Evolutionary conservation across 2,888 invertebrate genomes (phyloP).

Genomic region (Hoplodrina ambigua): DNA sequence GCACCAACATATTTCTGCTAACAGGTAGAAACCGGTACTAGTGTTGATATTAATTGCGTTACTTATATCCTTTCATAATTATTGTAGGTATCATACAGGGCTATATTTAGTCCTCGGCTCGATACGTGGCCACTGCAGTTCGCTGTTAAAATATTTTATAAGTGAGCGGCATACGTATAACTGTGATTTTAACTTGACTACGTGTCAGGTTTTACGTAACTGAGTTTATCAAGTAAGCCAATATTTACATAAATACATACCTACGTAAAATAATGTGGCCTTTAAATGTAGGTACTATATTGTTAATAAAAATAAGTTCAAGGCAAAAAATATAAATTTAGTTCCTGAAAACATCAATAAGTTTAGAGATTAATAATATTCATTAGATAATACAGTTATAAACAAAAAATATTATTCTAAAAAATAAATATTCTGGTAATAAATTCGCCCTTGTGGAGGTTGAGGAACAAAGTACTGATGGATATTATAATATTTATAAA

Average conservation of each 20-base stretch:
- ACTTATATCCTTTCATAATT: slow-evolving; percentile 47
- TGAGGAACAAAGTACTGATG: slow-evolving; percentile 4
- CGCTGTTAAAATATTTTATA: slow-evolving; percentile 29
- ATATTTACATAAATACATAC: slow-evolving; percentile 31
- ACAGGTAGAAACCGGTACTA: slow-evolving; percentile 36
- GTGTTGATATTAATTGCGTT: slow-evolving; percentile 46
- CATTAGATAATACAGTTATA: not conserved
- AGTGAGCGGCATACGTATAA: slow-evolving; percentile 11
- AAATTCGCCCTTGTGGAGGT: slow-evolving; percentile 8
- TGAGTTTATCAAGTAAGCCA: not conserved
- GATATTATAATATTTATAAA: slow-evolving; percentile 13
- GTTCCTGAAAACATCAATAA: slow-evolving; percentile 3
- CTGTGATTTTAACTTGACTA: slow-evolving; percentile 11
- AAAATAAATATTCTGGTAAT: not conserved
- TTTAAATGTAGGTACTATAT: slow-evolving; percentile 12
- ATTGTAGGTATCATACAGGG: slow-evolving; percentile 23
- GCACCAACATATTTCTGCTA: slow-evolving; percentile 14
- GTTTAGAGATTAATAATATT: not conserved
- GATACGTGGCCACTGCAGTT: slow-evolving; percentile 22
- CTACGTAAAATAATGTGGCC: slow-evolving; percentile 27
- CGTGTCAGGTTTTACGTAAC: not conserved
- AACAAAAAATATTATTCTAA: not conserved
- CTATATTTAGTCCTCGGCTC: slow-evolving; percentile 47
- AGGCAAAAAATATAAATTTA: slow-evolving; percentile 14
- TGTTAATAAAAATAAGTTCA: slow-evolving; percentile 25